Conservation (phyloP, 2,888 invertebrate species). For the Morpho achilles region DNA sequence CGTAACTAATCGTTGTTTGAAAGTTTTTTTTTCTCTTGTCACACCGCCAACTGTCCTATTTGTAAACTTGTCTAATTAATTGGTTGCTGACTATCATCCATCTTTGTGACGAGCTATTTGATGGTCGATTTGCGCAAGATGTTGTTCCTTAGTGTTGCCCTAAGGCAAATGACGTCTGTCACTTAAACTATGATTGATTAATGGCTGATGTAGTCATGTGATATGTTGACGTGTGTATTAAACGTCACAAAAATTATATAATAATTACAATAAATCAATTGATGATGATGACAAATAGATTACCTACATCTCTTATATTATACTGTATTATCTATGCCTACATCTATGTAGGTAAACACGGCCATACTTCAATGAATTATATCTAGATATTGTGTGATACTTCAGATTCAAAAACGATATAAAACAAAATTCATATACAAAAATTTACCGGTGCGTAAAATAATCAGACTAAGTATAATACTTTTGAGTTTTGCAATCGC, state of each 20-base stretch:
- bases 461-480: too few species aligned
- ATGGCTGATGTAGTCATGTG: conserved; percentile 1
- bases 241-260: not conserved
- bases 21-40: conserved; percentile 29
- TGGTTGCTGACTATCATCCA: conserved; percentile 17
- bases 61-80: conserved; percentile 15
- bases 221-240: not conserved
- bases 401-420: too few species aligned
- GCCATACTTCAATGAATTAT: too few species aligned
- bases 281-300: too few species aligned
- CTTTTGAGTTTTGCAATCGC: too few species aligned
- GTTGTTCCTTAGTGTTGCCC: not conserved
- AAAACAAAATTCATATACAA: too few species aligned
- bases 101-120: conserved; percentile 13
- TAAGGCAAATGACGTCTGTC: conserved; percentile 2
- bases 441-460: too few species aligned
- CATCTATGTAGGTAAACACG: too few species aligned
- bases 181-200: conserved; percentile 15
- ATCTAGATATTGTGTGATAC: too few species aligned
- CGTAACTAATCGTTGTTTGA: conserved; percentile 42
- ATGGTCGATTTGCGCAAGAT: conserved; percentile 15
- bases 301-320: too few species aligned
- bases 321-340: too few species aligned
- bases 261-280: not conserved
- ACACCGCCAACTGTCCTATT: conserved; percentile 27